Conservation (phyloP, 2,888 invertebrate species). For the Aphidoletes aphidimyza region DNA sequence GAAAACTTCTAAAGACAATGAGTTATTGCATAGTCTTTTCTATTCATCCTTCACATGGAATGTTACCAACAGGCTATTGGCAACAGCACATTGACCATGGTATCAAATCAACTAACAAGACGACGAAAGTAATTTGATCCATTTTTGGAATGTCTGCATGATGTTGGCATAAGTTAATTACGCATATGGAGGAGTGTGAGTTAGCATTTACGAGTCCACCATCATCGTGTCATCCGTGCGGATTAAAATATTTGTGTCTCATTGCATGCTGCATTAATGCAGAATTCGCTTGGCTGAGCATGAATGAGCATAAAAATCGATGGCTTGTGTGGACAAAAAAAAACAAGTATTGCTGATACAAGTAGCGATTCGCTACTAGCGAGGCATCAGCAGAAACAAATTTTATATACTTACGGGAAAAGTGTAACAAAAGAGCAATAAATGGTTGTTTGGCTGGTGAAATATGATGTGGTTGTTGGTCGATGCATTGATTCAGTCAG, state of each 20-base stretch:
- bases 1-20: too few species aligned
- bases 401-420: constrained; percentile 3
- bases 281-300: not conserved
- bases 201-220: not conserved
- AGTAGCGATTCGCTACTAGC: not conserved
- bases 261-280: not conserved
- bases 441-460: constrained; percentile 20
- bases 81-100: too few species aligned
- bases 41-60: too few species aligned
- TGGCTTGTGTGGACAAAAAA: not conserved
- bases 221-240: constrained; percentile 17
- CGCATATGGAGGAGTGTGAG: not conserved
- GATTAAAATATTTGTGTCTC: constrained; percentile 36
- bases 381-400: constrained; percentile 32
- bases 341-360: not conserved
- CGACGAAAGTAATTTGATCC: constrained; percentile 45
- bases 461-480: constrained; percentile 14
- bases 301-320: constrained; percentile 14
- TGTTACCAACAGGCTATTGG: too few species aligned
- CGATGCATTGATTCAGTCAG: not conserved
- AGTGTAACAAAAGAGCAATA: constrained; percentile 40
- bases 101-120: not conserved
- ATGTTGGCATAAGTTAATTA: constrained; percentile 40
- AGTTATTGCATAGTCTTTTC: too few species aligned
- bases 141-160: not conserved